Evolutionary conservation across 2,888 invertebrate species (phyloP).

Genomic region (Drosophila cracens): DNA sequence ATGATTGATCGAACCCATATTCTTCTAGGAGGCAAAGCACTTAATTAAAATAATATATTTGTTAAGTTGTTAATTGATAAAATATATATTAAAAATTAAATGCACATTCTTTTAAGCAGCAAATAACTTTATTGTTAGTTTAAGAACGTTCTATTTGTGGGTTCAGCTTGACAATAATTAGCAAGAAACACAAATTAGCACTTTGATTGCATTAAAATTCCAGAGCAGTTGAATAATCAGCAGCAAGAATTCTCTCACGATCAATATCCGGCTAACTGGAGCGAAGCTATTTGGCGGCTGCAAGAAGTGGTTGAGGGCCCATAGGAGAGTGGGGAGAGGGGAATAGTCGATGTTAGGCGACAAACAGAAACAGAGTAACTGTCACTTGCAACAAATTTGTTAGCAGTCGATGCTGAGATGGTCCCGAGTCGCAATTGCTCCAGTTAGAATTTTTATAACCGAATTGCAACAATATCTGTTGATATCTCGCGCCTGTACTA

Average conservation of each 20-base stretch:
- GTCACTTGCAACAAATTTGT: slow-evolving; percentile 73
- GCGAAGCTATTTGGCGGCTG: slow-evolving; percentile 49
- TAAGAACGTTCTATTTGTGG: not conserved
- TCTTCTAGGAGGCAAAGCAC: not conserved
- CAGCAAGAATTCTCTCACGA: slow-evolving; percentile 70
- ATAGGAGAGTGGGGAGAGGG: not conserved
- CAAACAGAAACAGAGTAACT: slow-evolving; percentile 59
- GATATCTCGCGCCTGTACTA: slow-evolving; percentile 23
- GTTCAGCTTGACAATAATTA: slow-evolving; percentile 57
- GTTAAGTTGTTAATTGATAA: not conserved
- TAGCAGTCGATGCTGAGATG: slow-evolving; percentile 21
- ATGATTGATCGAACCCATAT: fast-evolving
- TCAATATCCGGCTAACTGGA: slow-evolving; percentile 63
- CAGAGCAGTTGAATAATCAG: slow-evolving; percentile 46
- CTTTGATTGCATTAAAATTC: slow-evolving; percentile 67
- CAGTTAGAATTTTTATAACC: slow-evolving; percentile 74
- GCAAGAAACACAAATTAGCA: slow-evolving; percentile 68
- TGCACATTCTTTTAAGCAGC: not conserved
- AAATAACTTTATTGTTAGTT: not conserved
- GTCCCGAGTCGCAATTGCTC: slow-evolving; percentile 56
- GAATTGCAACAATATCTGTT: slow-evolving; percentile 61
- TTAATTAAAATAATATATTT: not conserved
- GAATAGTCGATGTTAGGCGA: slow-evolving; percentile 16
- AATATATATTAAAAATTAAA: not conserved
- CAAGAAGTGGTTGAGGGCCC: slow-evolving; percentile 23